Evolutionary conservation across 2,888 invertebrate species (phyloP), one percentile per base, ranked within the genome.

Genomic region (Drosophila mayaguana): DNA sequence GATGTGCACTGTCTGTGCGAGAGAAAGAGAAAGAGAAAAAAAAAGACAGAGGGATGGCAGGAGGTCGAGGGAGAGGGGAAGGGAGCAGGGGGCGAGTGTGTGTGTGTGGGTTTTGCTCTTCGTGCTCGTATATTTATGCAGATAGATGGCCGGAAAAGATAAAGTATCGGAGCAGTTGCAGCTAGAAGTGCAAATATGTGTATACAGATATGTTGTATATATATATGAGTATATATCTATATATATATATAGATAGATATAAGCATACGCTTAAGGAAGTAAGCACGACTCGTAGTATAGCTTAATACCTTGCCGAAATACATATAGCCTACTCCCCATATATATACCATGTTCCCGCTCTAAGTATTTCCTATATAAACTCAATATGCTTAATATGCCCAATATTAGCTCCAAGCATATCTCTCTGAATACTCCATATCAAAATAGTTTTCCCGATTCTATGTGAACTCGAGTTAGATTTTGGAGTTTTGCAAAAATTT

Each of bases 131-230:
- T 84, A 88, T 84, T 90, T 78, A 88, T 88, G 84, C 88, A 90
- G 84, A 88, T 90, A 90, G 90, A 84, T 90, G 90, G 89, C 90
- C 90, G 84, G 84, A 84, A 84, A 90, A 84, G 84, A 90, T 84
- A 88, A 84, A 84, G 75, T 77, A 90, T 80, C 69, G 78, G 68
- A 56, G 68, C 80, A 64, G 56, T 62, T 75, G 53, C 61, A 61
- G 61, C 80, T 63, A 81, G 57, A 48, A 75, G 57, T 68, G 81
- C 74, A 75, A 72, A 64, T 75, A 55, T 63, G 70, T 66, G 65
- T 75, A 16, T 28, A 42, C 20, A 22, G 16, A n/a, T 12, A 34
- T 54, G 9, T 36, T 18, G 11, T 34, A 3, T 18, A 28, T 38
- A 8, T 38, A 12, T 18, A 48, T 36, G 12, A 28, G 28, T 38